Evolutionary conservation across 2,113 vertebrate genomes (phyloP).

Genomic region (Elachura formosa): DNA sequence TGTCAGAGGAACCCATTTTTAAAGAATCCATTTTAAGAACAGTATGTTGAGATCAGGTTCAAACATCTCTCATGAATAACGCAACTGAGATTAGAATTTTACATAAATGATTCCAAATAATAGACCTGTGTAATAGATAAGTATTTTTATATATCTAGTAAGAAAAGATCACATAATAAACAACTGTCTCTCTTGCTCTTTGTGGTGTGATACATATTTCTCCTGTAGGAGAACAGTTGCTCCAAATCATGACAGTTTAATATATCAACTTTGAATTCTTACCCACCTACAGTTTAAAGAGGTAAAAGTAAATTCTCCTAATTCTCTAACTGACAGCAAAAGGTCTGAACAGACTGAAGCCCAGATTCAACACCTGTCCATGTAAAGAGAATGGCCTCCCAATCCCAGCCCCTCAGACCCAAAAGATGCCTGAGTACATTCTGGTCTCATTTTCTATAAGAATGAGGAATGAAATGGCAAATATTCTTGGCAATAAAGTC

Average conservation of each 20-base stretch:
- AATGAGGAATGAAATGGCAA: neutral
- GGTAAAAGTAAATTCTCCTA: neutral
- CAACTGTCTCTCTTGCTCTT: neutral
- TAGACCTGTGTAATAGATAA: neutral
- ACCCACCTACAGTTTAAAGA: neutral
- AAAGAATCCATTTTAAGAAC: neutral
- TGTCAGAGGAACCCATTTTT: accelerated
- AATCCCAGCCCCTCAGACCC: neutral
- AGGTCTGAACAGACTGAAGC: neutral
- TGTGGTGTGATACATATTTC: neutral
- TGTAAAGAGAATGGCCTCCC: neutral
- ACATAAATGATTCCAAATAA: neutral
- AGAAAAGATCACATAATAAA: neutral
- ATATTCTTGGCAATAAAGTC: neutral
- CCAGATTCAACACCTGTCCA: neutral
- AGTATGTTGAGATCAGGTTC: neutral
- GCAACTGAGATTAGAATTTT: neutral
- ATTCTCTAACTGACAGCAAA: neutral
- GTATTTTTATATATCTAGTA: neutral
- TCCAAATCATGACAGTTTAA: neutral
- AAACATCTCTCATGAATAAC: neutral
- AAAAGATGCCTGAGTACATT: neutral
- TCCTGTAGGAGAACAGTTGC: neutral
- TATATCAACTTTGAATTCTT: neutral
- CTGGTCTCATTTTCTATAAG: neutral